phyloP scores from a whole-genome alignment of 1,140 invertebrate genomes.

The Gonatopus flavifemur region DNA sequence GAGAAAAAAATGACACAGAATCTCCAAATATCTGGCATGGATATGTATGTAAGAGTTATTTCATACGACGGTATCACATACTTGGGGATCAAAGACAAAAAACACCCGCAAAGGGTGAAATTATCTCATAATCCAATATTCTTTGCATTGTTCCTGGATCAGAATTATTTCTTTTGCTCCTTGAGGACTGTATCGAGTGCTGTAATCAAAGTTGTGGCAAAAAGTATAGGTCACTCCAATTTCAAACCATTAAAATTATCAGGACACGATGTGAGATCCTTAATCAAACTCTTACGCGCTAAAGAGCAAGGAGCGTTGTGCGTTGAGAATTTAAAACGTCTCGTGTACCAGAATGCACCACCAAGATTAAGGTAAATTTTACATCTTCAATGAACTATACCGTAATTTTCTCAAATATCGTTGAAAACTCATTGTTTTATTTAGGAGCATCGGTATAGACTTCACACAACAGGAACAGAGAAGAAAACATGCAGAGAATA shows the following conservation, averaged over 20 bases:
- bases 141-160: constrained; percentile 36
- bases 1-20: constrained; percentile 18
- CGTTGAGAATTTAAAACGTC: constrained; percentile 9
- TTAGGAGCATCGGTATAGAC: constrained; percentile 37
- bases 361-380: constrained; percentile 24
- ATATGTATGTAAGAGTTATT: constrained; percentile 23
- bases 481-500: constrained; percentile 28
- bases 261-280: constrained; percentile 41
- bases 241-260: constrained; percentile 30
- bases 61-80: constrained; percentile 31
- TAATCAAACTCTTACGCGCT: constrained; percentile 35
- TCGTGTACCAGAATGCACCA: constrained; percentile 11
- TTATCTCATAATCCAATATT: constrained; percentile 5
- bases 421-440: too few relatives aligned
- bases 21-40: constrained; percentile 18
- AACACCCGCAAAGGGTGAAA: background rate
- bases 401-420: constrained; percentile 1
- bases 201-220: constrained; percentile 23
- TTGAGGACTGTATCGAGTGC: constrained; percentile 22
- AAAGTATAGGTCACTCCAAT: constrained; percentile 29
- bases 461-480: constrained; percentile 41
- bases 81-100: constrained; percentile 24
- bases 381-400: constrained; percentile 4
- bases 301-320: constrained; percentile 25
- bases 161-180: constrained; percentile 42